Evolutionary conservation across 2,113 vertebrate genomes (phyloP).

Genomic region (Phalacrocorax carbo): DNA sequence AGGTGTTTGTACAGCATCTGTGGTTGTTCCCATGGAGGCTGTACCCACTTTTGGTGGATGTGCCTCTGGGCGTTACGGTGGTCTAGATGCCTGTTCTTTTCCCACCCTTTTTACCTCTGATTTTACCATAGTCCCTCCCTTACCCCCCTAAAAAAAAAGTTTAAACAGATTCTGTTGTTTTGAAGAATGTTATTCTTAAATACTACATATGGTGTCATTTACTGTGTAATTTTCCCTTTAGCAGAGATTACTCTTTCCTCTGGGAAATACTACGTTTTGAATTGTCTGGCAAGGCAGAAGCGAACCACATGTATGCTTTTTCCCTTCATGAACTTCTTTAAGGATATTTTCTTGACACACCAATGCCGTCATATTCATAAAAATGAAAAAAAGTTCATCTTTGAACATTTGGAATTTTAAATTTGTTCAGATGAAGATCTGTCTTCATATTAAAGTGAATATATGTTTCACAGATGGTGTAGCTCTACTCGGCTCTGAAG

Average conservation of each 20-base stretch:
- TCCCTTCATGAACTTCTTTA: not conserved
- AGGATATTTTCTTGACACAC: not conserved
- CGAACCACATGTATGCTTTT: not conserved
- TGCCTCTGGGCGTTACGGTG: not conserved
- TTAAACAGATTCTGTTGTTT: not conserved
- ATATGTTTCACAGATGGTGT: not conserved
- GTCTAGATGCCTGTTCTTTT: not conserved
- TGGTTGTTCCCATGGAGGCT: not conserved
- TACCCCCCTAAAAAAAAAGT: not conserved
- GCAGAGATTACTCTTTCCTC: not conserved
- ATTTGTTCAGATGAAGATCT: slow-evolving; percentile 1
- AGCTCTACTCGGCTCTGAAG: not conserved
- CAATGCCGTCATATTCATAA: not conserved
- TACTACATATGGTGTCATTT: not conserved
- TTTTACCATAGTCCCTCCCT: not conserved
- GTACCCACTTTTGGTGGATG: not conserved
- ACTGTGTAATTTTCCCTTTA: not conserved
- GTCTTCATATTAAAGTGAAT: not conserved
- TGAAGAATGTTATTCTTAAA: not conserved
- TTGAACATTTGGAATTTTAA: not conserved
- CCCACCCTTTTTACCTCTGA: not conserved
- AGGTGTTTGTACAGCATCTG: not conserved
- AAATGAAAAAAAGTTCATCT: not conserved
- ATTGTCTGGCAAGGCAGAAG: not conserved
- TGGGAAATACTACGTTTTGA: not conserved